Evolutionary conservation across 1,140 invertebrate genomes (phyloP).

Genomic region (Mamestra configurata): DNA sequence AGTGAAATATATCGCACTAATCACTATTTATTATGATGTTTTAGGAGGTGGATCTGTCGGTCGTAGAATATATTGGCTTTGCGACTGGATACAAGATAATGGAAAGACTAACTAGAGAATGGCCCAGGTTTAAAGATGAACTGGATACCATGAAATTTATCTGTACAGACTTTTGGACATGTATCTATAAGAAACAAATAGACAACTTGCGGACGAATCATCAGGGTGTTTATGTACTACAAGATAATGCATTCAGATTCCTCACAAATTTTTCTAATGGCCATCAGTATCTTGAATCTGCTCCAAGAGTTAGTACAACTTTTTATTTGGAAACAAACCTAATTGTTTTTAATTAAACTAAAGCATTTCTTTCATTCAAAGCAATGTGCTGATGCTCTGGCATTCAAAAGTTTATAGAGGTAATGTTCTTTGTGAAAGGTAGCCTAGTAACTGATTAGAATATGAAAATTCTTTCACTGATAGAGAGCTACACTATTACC

Average conservation of each 20-base stretch:
- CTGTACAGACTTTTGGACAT: constrained; percentile 99
- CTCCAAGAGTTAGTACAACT: constrained; percentile 91
- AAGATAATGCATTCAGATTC: constrained; percentile 98
- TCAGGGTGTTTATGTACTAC: constrained; percentile 99
- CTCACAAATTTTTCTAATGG: constrained; percentile 95
- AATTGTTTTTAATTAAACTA: too few relatives aligned
- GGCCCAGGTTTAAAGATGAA: constrained; percentile 98
- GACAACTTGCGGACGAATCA: constrained; percentile 99
- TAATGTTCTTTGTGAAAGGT: too few relatives aligned
- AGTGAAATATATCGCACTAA: constrained; percentile 16
- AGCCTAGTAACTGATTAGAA: too few relatives aligned
- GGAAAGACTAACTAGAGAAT: constrained; percentile 97
- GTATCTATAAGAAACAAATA: constrained; percentile 99
- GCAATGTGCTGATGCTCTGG: too few relatives aligned
- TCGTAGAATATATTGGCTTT: constrained; percentile 97
- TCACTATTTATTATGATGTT: constrained; percentile 59
- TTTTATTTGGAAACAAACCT: not conserved
- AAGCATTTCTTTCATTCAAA: too few relatives aligned
- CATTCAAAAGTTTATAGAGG: too few relatives aligned
- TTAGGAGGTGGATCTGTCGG: constrained; percentile 94
- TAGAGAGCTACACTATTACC: too few relatives aligned
- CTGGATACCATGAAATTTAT: constrained; percentile 99
- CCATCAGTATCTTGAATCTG: constrained; percentile 97
- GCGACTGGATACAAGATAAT: constrained; percentile 97
- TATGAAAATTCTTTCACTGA: too few relatives aligned